These are phyloP conservation scores for Euglossa dilemma DNA, from an alignment of 1,140 invertebrate species.

Conservation along the genomic window DNA sequence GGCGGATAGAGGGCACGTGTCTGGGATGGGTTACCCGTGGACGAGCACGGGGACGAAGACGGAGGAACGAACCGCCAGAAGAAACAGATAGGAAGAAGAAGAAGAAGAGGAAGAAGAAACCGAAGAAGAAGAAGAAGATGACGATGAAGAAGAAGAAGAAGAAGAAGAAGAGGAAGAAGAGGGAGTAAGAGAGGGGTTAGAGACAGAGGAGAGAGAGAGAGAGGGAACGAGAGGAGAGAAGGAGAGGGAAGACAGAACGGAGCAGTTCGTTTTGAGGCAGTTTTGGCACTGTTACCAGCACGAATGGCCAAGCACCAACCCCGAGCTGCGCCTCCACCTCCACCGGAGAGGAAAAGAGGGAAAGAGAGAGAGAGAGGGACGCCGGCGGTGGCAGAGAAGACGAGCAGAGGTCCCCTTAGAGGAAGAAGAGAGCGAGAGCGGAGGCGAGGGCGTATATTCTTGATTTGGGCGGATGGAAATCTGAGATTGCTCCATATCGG, in stretches of 20 bases:
- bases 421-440: conserved; percentile 63
- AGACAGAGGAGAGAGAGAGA: conserved; percentile 10
- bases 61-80: conserved; percentile 2
- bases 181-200: conserved; percentile 24
- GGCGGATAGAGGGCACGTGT: conserved; percentile 56
- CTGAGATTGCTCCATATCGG: conserved; percentile 83
- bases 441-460: conserved; percentile 81
- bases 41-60: conserved; percentile 23
- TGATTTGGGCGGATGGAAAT: conserved; percentile 83
- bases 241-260: conserved; percentile 20
- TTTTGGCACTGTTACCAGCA: conserved; percentile 76
- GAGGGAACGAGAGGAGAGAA: conserved; percentile 16
- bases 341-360: conserved; percentile 1
- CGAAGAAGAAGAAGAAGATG: neutral
- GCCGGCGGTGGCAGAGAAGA: conserved; percentile 42
- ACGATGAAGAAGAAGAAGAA: neutral
- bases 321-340: conserved; percentile 58
- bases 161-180: neutral
- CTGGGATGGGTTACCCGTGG: conserved; percentile 32
- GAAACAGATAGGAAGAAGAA: neutral
- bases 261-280: conserved; percentile 75
- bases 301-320: conserved; percentile 61
- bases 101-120: neutral
- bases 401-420: conserved; percentile 35
- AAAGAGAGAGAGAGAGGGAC: conserved; percentile 6